Evolutionary conservation across 1,140 invertebrate genomes (phyloP).

Genomic region (Chironomus striatipennis): DNA sequence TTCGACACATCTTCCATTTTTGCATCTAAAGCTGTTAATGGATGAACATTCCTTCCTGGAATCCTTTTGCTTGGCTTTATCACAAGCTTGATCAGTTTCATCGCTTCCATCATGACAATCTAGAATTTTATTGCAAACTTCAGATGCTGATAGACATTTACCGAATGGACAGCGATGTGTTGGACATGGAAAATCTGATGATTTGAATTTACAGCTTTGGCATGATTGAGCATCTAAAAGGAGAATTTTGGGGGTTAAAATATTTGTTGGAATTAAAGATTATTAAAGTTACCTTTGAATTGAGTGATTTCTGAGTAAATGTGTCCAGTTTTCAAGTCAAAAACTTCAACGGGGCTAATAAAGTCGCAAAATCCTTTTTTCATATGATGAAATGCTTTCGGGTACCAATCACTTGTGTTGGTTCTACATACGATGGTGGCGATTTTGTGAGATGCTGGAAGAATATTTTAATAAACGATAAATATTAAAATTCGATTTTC

Average conservation of each 20-base stretch:
- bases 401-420: slow-evolving; percentile 34
- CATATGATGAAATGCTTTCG: slow-evolving; percentile 32
- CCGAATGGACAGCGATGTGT: slow-evolving; percentile 55
- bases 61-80: not conserved
- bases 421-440: slow-evolving; percentile 30
- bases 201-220: not conserved
- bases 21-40: slow-evolving; percentile 50
- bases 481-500: no score
- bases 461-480: no score
- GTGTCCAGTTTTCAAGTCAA: slow-evolving; percentile 30
- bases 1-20: slow-evolving; percentile 54
- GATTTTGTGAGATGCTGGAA: slow-evolving; percentile 25
- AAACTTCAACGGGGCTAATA: slow-evolving; percentile 31
- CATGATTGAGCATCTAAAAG: not conserved
- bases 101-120: slow-evolving; percentile 63
- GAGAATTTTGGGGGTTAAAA: no score
- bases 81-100: slow-evolving; percentile 41
- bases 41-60: slow-evolving; percentile 35
- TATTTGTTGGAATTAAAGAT: no score
- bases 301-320: slow-evolving; percentile 34
- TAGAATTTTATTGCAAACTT: slow-evolving; percentile 58
- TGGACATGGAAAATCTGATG: slow-evolving; percentile 38
- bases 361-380: slow-evolving; percentile 38
- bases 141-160: slow-evolving; percentile 50
- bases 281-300: not conserved